Percentiles rank a stretch among this genome's conserved stretches.
phyloP scores from a whole-genome alignment of 2,797 vertebrate species.

The Scomberomorus guttatus region DNA sequence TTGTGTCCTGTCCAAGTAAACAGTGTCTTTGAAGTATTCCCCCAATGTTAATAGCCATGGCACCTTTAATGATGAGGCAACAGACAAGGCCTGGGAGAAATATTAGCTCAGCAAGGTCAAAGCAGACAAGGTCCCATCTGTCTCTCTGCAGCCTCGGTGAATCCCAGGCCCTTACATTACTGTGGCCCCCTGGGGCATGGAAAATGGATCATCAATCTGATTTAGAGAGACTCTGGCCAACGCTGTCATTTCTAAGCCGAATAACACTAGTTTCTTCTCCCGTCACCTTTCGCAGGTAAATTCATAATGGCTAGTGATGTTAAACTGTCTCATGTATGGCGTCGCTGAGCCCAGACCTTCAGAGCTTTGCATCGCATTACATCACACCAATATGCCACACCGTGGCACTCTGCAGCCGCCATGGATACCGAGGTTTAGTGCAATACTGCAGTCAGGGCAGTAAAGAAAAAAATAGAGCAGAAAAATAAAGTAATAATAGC shows the following conservation, averaged over 20 bases:
- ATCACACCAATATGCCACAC: conserved; percentile 56
- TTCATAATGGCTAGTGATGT: conserved; percentile 66
- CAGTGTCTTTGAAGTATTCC: conserved; percentile 76
- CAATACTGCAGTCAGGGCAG: conserved; percentile 32
- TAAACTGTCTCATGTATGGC: conserved; percentile 62
- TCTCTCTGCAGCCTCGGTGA: conserved; percentile 78
- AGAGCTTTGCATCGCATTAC: conserved; percentile 62
- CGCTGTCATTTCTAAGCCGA: conserved; percentile 73
- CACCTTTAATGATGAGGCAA: conserved; percentile 83
- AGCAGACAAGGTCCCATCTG: conserved; percentile 85
- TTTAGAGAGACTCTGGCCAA: conserved; percentile 76
- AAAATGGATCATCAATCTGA: conserved; percentile 86
- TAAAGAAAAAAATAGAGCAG: conserved; percentile 54
- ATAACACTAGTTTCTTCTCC: conserved; percentile 71
- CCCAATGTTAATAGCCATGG: conserved; percentile 76
- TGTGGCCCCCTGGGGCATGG: conserved; percentile 77
- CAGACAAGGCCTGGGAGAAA: conserved; percentile 80
- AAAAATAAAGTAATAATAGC: conserved; percentile 41
- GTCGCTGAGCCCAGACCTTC: conserved; percentile 63
- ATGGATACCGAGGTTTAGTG: conserved; percentile 30
- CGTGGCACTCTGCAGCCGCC: conserved; percentile 29
- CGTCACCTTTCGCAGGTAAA: conserved; percentile 73
- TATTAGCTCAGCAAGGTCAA: conserved; percentile 85
- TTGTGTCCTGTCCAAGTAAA: conserved; percentile 75
- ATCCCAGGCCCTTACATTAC: conserved; percentile 79